Evolutionary conservation across 2,888 invertebrate species (phyloP), one percentile per base, ranked within the genome.

Genomic region (Diabrotica balteata): DNA sequence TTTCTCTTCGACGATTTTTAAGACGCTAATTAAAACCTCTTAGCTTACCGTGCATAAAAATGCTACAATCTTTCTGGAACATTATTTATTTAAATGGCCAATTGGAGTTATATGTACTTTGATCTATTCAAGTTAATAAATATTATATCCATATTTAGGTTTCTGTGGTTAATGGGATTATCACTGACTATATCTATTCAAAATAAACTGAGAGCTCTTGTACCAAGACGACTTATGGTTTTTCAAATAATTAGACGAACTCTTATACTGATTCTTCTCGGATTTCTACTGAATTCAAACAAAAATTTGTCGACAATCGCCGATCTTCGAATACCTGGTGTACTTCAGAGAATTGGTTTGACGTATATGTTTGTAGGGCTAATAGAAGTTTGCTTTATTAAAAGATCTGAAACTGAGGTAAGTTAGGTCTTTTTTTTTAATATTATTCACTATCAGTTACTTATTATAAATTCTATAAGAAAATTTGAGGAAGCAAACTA

Each of bases 131-230:
- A 32, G 3, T 32, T 32, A 32, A 32, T 32, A 2, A 32, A 32
- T 32, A 32, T 32, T 32, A 32, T 32, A 32, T 32, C 3, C 32
- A 0, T 60, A 22, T 65, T 44, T 61, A 91, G 91, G 90, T 95
- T 95, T 82, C 89, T 93, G 43, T 95, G 93, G 90, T 88, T 94
- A n/a, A 94, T 94, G 94, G 95, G 95, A 0, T 87, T 93, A 68
- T 90, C 93, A 0, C 84, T 94, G 70, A 89, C 90, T 1, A 87
- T 94, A 67, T 91, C 94, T 0, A 86, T 94, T 42, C 89, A 90
- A 72, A 89, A 90, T 0, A 87, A 91, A 62, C 85, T 93, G 2
- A 85, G 91, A 73, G 87, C 90, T 42, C 88, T 90, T 0, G 84
- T 89, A 74, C 88, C 90, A 0, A 86, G 91, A 65, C 79, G 83